These are phyloP conservation scores for Tragopan temminckii DNA, from an alignment of 2,797 vertebrate species.

Conservation along the genomic window DNA sequence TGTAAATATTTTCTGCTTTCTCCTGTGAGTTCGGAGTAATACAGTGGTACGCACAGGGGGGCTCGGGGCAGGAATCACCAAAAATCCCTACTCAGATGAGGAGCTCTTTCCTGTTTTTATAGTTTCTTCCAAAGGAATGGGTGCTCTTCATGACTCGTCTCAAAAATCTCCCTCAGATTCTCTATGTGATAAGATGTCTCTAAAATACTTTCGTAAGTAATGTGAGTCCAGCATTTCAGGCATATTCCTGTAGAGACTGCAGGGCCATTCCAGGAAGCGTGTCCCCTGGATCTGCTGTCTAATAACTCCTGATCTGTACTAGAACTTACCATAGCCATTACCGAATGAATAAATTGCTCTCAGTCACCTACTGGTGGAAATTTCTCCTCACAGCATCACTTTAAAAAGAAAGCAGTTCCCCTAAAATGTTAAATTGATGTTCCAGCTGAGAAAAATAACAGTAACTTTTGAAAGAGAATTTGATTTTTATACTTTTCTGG, in stretches of 20 bases:
- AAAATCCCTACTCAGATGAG: not conserved
- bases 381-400: conserved; percentile 34
- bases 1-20: not conserved
- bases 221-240: not conserved
- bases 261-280: not conserved
- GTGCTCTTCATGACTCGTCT: not conserved
- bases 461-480: conserved; percentile 35
- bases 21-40: not conserved
- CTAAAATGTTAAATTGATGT: conserved; percentile 57
- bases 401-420: conserved; percentile 46
- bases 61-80: not conserved
- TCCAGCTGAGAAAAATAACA: conserved; percentile 70
- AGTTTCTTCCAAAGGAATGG: not conserved
- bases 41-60: not conserved
- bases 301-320: not conserved
- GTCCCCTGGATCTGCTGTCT: not conserved
- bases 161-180: not conserved
- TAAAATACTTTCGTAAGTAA: not conserved
- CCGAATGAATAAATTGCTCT: conserved; percentile 40
- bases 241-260: not conserved
- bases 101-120: not conserved
- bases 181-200: not conserved
- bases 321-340: not conserved
- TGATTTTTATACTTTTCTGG: conserved; percentile 53
- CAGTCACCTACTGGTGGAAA: conserved; percentile 31